These are phyloP conservation scores for Otus sunia DNA, from an alignment of 2,113 vertebrate genomes.

Conservation along the genomic window DNA sequence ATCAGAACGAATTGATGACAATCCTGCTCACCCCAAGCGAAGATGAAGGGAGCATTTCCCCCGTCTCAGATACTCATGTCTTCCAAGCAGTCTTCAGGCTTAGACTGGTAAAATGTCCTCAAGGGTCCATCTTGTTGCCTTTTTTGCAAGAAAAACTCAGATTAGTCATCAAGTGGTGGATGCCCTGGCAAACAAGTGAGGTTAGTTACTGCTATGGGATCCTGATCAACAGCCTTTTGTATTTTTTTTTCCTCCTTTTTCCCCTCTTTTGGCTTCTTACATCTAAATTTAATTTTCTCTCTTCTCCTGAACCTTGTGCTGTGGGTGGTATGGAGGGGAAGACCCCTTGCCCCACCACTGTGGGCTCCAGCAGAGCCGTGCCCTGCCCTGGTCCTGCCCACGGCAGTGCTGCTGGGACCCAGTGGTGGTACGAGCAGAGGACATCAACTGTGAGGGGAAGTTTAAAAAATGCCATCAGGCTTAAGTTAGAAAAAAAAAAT, in stretches of 20 bases:
- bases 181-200: neutral
- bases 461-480: conserved; percentile 19
- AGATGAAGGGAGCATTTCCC: neutral
- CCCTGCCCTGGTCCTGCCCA: neutral
- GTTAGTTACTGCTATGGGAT: neutral
- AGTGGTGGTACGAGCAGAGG: neutral
- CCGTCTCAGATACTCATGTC: neutral
- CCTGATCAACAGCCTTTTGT: neutral
- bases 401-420: neutral
- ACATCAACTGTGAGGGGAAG: neutral
- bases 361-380: neutral
- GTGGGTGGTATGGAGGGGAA: rapidly evolving
- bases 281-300: neutral
- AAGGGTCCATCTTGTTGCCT: neutral
- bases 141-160: neutral
- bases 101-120: neutral
- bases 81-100: neutral
- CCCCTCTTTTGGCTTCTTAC: neutral
- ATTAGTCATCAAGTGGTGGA: neutral
- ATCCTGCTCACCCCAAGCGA: rapidly evolving
- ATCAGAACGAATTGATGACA: neutral
- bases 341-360: neutral
- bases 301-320: neutral
- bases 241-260: no score
- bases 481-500: neutral